Evolutionary conservation across 2,888 invertebrate species (phyloP).

Genomic region (Trichogramma dendrolimi): DNA sequence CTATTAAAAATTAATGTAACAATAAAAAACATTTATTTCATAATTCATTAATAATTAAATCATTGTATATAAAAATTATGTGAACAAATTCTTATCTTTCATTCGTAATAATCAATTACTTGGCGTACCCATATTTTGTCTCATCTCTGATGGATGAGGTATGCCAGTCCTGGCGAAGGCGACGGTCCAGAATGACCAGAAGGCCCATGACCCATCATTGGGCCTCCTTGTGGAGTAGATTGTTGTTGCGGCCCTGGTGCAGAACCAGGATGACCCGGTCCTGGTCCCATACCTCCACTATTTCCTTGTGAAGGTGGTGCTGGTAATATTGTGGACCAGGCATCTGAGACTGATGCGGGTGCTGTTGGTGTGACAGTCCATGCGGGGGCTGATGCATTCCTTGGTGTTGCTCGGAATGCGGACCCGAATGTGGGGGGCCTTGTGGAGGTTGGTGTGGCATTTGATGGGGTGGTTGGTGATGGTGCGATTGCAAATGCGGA

Average conservation of each 20-base stretch:
- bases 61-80: no score
- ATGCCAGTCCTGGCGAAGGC: conserved; percentile 30
- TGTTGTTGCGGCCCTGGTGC: conserved; percentile 22
- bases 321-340: conserved; percentile 42
- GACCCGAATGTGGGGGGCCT: neutral
- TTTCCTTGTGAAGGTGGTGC: conserved; percentile 27
- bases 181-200: conserved; percentile 23
- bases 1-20: no score
- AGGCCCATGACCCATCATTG: conserved; percentile 24
- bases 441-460: neutral
- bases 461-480: conserved; percentile 3
- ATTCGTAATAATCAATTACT: neutral
- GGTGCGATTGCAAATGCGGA: conserved; percentile 26
- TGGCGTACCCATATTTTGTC: conserved; percentile 21
- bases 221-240: conserved; percentile 19
- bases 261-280: conserved; percentile 41
- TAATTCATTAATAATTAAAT: neutral
- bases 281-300: conserved; percentile 29
- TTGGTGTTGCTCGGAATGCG: conserved; percentile 20
- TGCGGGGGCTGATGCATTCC: conserved; percentile 40
- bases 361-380: conserved; percentile 40
- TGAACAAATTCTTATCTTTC: neutral
- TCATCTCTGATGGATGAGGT: conserved; percentile 22
- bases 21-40: no score
- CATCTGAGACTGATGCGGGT: conserved; percentile 40